A percentile compares a stretch with the other conserved stretches of the same genome.
These are phyloP conservation scores for Lepidonotus clava DNA, from an alignment of 2,888 invertebrate genomes.

Conservation along the genomic window DNA sequence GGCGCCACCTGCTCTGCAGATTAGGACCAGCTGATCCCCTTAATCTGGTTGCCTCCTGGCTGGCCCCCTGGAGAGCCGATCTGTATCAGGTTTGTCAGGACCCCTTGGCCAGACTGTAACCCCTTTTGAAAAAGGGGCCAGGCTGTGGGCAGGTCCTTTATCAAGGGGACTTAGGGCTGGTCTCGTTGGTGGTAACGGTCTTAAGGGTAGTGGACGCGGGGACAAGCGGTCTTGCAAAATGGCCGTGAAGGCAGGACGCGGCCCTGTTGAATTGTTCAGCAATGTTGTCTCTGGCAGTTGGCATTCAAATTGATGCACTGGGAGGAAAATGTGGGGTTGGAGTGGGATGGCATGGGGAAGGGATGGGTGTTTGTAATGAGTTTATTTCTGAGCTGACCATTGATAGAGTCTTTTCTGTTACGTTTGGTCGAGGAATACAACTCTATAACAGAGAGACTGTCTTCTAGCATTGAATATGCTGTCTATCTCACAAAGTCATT, in stretches of 20 bases:
- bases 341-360: no score
- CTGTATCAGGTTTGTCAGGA: slow-evolving; percentile 18
- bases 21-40: neutral
- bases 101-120: neutral
- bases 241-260: neutral
- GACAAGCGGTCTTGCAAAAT: no score
- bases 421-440: no score
- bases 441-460: no score
- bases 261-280: neutral
- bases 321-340: no score
- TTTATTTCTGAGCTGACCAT: no score
- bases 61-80: neutral
- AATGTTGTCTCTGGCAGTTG: neutral
- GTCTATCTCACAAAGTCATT: no score
- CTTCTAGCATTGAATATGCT: no score
- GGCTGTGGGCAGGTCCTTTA: neutral
- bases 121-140: neutral
- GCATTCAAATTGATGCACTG: no score
- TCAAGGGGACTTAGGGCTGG: neutral
- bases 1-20: slow-evolving; percentile 7
- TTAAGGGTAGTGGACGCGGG: neutral
- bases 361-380: no score
- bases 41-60: neutral
- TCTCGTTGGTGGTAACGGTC: neutral
- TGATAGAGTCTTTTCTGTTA: no score